phyloP scores from a whole-genome alignment of 1,140 invertebrate species.

The Papilio polytes region DNA sequence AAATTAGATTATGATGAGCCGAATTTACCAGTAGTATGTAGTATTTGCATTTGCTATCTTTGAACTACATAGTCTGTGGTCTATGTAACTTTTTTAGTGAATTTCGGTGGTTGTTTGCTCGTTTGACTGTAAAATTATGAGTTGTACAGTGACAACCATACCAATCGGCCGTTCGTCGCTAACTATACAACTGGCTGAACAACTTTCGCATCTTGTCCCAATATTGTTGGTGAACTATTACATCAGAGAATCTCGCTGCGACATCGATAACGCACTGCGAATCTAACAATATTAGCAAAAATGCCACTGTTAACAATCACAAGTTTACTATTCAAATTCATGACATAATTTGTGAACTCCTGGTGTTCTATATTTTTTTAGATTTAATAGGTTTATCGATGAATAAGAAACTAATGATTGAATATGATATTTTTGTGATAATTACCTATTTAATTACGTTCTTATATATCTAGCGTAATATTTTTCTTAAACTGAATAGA shows the following conservation, averaged over 20 bases:
- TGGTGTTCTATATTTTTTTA: background rate
- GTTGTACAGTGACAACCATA: constrained; percentile 51
- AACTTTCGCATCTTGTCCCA: constrained; percentile 74
- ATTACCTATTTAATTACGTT: no score
- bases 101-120: background rate
- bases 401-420: no score
- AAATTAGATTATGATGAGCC: constrained; percentile 9
- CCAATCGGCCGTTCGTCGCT: constrained; percentile 31
- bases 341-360: background rate
- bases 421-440: background rate
- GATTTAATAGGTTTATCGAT: background rate
- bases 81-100: background rate
- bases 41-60: background rate
- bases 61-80: background rate
- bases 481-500: no score
- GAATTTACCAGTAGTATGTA: background rate
- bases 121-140: background rate
- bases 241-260: constrained; percentile 48
- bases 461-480: background rate
- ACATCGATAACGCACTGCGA: background rate
- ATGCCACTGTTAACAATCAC: background rate
- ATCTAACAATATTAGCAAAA: constrained; percentile 10
- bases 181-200: constrained; percentile 56
- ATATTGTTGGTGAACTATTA: constrained; percentile 67
- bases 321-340: background rate